These are phyloP conservation scores for Origma solitaria DNA, from an alignment of 2,113 vertebrate species.

Conservation along the genomic window DNA sequence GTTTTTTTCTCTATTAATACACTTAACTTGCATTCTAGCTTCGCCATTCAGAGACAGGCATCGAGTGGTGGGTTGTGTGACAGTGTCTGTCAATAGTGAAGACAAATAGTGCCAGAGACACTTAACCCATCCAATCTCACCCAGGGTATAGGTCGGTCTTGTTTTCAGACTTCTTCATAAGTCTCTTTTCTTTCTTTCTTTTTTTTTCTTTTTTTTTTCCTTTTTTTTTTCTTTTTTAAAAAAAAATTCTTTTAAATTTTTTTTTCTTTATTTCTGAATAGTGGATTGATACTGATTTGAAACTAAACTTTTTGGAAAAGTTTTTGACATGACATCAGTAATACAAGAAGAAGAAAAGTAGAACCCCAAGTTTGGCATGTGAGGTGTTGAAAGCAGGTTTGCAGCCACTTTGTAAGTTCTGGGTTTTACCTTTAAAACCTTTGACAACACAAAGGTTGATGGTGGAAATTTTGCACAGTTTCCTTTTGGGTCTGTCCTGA, in stretches of 20 bases:
- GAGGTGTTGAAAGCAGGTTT: conserved; percentile 77
- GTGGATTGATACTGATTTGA: conserved; percentile 79
- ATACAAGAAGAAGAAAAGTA: conserved; percentile 71
- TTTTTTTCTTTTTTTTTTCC: neutral
- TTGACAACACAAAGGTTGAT: conserved; percentile 28
- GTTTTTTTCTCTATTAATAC: conserved; percentile 88
- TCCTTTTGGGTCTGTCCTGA: conserved; percentile 42
- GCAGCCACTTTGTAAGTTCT: conserved; percentile 80
- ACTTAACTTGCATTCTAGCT: conserved; percentile 90
- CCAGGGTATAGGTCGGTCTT: conserved; percentile 86
- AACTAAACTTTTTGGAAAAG: conserved; percentile 76
- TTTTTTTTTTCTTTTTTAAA: neutral
- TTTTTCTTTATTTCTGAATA: conserved; percentile 68
- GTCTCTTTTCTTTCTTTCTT: conserved; percentile 68
- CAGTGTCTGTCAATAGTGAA: conserved; percentile 88
- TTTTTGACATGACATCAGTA: conserved; percentile 72
- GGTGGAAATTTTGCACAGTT: conserved; percentile 6
- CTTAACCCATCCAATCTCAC: conserved; percentile 86
- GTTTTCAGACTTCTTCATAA: conserved; percentile 84
- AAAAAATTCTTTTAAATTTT: neutral
- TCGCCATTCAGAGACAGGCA: conserved; percentile 84
- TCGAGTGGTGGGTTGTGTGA: conserved; percentile 87
- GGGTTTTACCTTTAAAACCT: conserved; percentile 45
- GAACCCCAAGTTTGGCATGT: conserved; percentile 73
- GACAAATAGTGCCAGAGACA: conserved; percentile 86